Base-by-base conservation (phyloP, 2,888 invertebrate genomes). In the Meloe dianella region DNA sequence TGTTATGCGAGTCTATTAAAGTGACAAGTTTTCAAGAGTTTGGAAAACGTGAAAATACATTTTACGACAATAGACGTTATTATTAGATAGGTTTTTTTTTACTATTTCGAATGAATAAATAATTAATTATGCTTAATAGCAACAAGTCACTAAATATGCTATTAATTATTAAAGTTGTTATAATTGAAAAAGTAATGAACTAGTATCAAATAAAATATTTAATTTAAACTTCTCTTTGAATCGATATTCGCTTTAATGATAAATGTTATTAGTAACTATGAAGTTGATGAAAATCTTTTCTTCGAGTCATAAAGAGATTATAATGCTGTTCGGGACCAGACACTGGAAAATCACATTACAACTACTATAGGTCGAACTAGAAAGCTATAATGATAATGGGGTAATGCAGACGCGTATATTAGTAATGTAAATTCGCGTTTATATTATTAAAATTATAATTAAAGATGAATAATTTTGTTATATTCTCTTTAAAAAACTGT, bases 1-100 rank as follows among this genome's bases (percentile, higher is more conserved):
- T 57, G 57, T 65, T 61, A 60, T 29, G 61, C 22, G 61, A 51
- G 51, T 51, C 51, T 51, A 51, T 51, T 51, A 51, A 51, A 51
- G 22, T 51, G 51, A 51, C 51, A 51, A 22, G 51, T 51, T 51
- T 51, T 51, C 51, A 51, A 22, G 47, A 47, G 17, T 10, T 51
- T 1, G 22, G 22, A 51, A 51, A 22, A 51, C 12, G 51, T 22
- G 51, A 20, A 51, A 20, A 51, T 51, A 51, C 9, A 51, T 51
- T 51, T 51, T 22, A 22, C 51, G 9, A 51, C 51, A 51, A 51
- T 51, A 51, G 51, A 51, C 10, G 51, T 10, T 10, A 22, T 51
- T 22, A 22, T 51, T 51, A 51, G n/a, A n/a, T 20, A 10, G 4
- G 17, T 10, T 22, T 51, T 4, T 51, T 51, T 51, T 17, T 51